These are phyloP conservation scores for Mus spretus DNA, from an alignment of 2,797 vertebrate genomes.

Conservation along the genomic window DNA sequence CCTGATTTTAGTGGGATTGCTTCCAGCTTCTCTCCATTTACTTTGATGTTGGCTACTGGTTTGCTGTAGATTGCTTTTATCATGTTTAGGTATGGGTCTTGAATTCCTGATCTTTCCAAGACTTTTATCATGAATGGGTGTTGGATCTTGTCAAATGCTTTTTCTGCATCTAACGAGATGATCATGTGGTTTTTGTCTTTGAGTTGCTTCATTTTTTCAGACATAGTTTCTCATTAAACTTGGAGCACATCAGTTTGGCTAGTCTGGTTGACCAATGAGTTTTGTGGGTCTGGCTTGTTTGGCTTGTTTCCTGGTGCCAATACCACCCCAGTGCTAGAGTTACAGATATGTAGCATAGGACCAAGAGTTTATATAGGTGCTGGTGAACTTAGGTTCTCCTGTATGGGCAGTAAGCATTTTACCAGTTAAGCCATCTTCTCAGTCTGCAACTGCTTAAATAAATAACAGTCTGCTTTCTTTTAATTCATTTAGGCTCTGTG, in stretches of 20 bases:
- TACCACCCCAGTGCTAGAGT: neutral
- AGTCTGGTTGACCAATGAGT: neutral
- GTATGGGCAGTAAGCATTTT: neutral
- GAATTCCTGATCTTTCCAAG: too few species aligned
- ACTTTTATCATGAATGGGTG: too few species aligned
- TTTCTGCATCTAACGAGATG: too few species aligned
- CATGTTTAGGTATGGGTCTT: too few species aligned
- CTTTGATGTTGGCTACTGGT: too few species aligned
- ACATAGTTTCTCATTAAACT: neutral
- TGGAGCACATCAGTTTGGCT: neutral
- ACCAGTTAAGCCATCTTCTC: too few species aligned
- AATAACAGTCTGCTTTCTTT: neutral
- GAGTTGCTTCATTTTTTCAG: neutral
- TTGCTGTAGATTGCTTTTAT: too few species aligned
- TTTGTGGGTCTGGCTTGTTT: neutral
- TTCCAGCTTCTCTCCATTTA: too few species aligned
- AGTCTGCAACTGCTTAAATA: neutral
- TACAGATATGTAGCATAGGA: neutral
- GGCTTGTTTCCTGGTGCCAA: neutral
- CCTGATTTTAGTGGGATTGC: too few species aligned
- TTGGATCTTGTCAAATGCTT: too few species aligned
- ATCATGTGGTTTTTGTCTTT: too few species aligned
- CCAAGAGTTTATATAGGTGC: neutral
- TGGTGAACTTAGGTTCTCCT: neutral
- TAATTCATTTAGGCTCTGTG: neutral